These are phyloP conservation scores for Caenorhabditis sulstoni DNA, from an alignment of 2,888 invertebrate genomes.

Conservation along the genomic window DNA sequence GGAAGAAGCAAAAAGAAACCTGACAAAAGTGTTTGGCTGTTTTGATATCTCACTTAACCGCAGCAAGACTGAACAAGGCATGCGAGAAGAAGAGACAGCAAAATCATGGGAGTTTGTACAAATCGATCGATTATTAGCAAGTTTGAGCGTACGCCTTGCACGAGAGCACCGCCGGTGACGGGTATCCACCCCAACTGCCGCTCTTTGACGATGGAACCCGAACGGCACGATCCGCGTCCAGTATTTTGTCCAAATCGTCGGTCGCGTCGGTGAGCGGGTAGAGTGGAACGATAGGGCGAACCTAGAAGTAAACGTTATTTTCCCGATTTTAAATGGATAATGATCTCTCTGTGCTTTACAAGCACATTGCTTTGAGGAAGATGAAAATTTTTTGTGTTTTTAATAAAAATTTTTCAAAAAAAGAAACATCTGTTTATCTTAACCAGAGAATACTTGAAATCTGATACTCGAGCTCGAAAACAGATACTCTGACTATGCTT, in stretches of 20 bases:
- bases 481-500: no score
- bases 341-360: no score
- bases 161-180: conserved; percentile 72
- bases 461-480: no score
- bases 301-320: conserved; percentile 48
- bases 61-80: no score
- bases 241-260: conserved; percentile 30
- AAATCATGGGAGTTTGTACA: conserved; percentile 9
- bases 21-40: no score
- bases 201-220: conserved; percentile 77
- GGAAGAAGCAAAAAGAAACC: neutral
- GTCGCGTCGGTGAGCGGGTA: conserved; percentile 16
- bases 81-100: neutral
- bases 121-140: conserved; percentile 57
- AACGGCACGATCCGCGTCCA: conserved; percentile 48
- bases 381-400: no score
- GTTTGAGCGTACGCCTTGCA: conserved; percentile 77
- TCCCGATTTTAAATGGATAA: neutral
- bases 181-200: conserved; percentile 79
- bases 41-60: no score
- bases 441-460: no score
- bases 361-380: no score
- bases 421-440: no score
- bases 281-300: conserved; percentile 57
- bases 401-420: no score